phyloP scores from a whole-genome alignment of 92 coral and sea anemone genomes.

The Actinernus sp. region DNA sequence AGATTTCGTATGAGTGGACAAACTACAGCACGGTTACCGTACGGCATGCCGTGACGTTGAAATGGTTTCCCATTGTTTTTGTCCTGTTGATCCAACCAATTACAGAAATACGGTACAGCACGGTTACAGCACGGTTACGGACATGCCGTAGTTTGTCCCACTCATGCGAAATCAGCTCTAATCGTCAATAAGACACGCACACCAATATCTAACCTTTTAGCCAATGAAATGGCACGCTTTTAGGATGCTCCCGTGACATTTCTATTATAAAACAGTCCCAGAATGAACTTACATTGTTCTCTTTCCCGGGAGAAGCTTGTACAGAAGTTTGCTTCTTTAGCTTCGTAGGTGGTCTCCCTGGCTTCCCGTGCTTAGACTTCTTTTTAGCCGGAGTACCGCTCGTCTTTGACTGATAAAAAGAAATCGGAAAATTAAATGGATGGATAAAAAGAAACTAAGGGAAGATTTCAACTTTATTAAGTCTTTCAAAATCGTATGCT shows the following conservation, averaged over 20 bases:
- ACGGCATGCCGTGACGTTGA: too few species aligned
- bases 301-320: slow-evolving; percentile 91
- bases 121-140: too few species aligned
- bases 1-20: too few species aligned
- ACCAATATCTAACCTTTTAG: too few species aligned
- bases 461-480: not conserved
- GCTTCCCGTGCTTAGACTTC: slow-evolving; percentile 84
- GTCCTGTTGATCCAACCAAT: too few species aligned
- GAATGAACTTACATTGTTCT: slow-evolving; percentile 76
- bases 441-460: not conserved
- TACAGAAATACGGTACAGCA: too few species aligned
- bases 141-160: too few species aligned
- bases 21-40: too few species aligned
- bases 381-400: slow-evolving; percentile 87
- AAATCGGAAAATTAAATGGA: not conserved
- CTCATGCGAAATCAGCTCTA: too few species aligned
- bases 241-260: not conserved
- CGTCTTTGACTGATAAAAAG: slow-evolving; percentile 60
- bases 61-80: too few species aligned
- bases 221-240: not conserved
- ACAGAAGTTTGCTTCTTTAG: slow-evolving; percentile 76
- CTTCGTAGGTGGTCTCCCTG: slow-evolving; percentile 90
- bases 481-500: too few species aligned
- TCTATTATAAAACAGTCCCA: not conserved
- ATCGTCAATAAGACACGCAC: too few species aligned